Evolutionary conservation across 2,888 invertebrate genomes (phyloP).

Genomic region (Scaptomyza tumidula): DNA sequence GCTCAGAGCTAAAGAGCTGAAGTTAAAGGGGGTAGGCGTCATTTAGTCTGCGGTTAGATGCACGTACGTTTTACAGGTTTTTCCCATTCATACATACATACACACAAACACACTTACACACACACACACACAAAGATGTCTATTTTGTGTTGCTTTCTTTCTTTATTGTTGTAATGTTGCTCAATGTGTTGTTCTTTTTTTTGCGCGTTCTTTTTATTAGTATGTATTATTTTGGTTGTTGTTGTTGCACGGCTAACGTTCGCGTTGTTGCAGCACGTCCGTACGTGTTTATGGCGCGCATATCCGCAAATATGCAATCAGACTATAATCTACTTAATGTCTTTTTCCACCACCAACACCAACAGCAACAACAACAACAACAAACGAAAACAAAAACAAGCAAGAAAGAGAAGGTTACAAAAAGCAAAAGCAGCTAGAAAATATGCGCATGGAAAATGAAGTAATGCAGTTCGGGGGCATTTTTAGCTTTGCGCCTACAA

Average conservation of each 20-base stretch:
- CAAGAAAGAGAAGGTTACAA: not conserved
- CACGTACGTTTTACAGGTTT: slow-evolving; percentile 79
- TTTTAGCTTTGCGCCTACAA: slow-evolving; percentile 34
- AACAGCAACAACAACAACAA: slow-evolving; percentile 30
- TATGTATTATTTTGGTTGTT: slow-evolving; percentile 18
- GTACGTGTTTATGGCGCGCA: slow-evolving; percentile 80
- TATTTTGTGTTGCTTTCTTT: slow-evolving; percentile 22
- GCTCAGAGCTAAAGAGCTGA: slow-evolving; percentile 16
- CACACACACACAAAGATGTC: slow-evolving; percentile 14
- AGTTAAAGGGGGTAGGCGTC: slow-evolving; percentile 52
- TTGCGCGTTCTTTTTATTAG: slow-evolving; percentile 8
- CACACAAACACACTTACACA: not conserved
- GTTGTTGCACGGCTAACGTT: slow-evolving; percentile 50
- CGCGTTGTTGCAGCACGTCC: slow-evolving; percentile 77
- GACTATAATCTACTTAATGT: slow-evolving; percentile 80
- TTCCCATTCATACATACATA: slow-evolving; percentile 48
- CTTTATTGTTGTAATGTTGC: slow-evolving; percentile 9
- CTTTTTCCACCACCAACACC: slow-evolving; percentile 66
- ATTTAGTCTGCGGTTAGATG: slow-evolving; percentile 79
- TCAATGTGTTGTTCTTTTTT: slow-evolving; percentile 3
- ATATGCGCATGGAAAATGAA: slow-evolving; percentile 65
- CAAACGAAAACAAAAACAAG: slow-evolving; percentile 11
- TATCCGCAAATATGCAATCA: slow-evolving; percentile 80
- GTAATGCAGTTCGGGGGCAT: slow-evolving; percentile 70
- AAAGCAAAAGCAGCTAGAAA: slow-evolving; percentile 19